Evolutionary conservation across 92 coral and sea anemone species (phyloP), one percentile per base, ranked within the genome.

Genomic region (Montipora capitata): DNA sequence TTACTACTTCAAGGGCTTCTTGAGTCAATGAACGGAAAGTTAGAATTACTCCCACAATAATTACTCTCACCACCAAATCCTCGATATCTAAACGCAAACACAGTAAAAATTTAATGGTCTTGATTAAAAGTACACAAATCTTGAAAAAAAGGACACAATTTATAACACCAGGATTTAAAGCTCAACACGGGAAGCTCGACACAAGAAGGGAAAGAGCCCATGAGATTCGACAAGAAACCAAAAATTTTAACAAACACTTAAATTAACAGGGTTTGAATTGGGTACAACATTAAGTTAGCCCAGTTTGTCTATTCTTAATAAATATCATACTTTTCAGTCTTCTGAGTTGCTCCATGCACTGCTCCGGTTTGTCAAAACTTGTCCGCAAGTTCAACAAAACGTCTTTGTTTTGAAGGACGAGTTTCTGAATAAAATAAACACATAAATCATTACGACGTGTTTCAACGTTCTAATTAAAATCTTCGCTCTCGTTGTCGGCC

Each of bases 1-100:
- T 66, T 87, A 96, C 99, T 70, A 70, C 87, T 38, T 90, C 92
- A 62, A 97, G 81, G 18, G 98, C 99, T 64, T 92, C 94, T 79
- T 97, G 99, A 3, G 98, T 96, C 15, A 97, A 90, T 15, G 90
- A 88, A 68, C 98, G 93, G 90, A 97, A 97, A 65, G 89, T 93
- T 16, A 97, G 91, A 59, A 97, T 95, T 56, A 97, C 99, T 11
- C 99, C 99, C 77, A 97, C 85, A 49, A 97, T 97, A 2, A 92
- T 94, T 83, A 96, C 87, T 40, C 99, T 91, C 77, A 90, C 79
- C 63, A 94, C 72, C n/a, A 97, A 83, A 14, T 97, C 98, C 20
- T 97, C 99, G 40, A 89, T 84, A 80, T 91, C 99, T 97, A 75
- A 41, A 15, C 54, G 40, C 11, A 27, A 27, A 27, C 35, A 27